These are phyloP conservation scores for Scaeva pyrastri DNA, from an alignment of 2,888 invertebrate species.

Conservation along the genomic window DNA sequence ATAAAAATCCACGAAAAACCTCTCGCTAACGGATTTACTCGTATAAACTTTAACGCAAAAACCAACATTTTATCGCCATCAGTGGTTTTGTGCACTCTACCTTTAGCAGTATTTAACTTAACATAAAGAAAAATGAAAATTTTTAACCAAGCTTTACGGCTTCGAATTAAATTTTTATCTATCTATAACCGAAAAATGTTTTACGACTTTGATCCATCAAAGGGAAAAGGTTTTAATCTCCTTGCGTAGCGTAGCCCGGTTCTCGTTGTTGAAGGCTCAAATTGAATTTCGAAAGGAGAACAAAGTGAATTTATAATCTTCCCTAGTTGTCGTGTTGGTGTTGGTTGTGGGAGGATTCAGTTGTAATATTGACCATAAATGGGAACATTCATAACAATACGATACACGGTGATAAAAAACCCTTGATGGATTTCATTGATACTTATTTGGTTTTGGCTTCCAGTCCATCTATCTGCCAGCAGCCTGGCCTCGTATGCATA, in stretches of 20 bases:
- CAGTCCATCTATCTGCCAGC: background rate
- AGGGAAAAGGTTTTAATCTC: slow-evolving; percentile 57
- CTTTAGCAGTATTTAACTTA: too few relatives aligned
- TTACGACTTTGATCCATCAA: slow-evolving; percentile 69
- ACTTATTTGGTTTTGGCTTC: slow-evolving; percentile 10
- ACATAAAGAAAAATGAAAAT: background rate
- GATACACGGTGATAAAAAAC: slow-evolving; percentile 18
- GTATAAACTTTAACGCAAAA: background rate
- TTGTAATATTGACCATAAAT: slow-evolving; percentile 1
- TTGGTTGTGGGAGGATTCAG: background rate
- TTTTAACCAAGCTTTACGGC: slow-evolving; percentile 29
- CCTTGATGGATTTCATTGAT: slow-evolving; percentile 25
- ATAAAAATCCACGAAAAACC: background rate
- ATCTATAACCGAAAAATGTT: slow-evolving; percentile 47
- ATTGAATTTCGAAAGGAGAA: slow-evolving; percentile 58
- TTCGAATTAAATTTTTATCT: slow-evolving; percentile 31
- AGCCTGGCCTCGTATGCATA: background rate
- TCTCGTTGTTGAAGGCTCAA: slow-evolving; percentile 11
- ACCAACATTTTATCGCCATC: slow-evolving; percentile 5
- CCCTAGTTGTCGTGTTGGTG: slow-evolving; percentile 6
- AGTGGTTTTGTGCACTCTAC: background rate
- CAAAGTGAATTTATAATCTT: slow-evolving; percentile 67
- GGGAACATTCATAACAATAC: background rate
- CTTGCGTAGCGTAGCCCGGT: slow-evolving; percentile 3
- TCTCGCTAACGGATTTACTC: background rate